Conservation (phyloP, 2,888 invertebrate species). For the Neria commutata region DNA sequence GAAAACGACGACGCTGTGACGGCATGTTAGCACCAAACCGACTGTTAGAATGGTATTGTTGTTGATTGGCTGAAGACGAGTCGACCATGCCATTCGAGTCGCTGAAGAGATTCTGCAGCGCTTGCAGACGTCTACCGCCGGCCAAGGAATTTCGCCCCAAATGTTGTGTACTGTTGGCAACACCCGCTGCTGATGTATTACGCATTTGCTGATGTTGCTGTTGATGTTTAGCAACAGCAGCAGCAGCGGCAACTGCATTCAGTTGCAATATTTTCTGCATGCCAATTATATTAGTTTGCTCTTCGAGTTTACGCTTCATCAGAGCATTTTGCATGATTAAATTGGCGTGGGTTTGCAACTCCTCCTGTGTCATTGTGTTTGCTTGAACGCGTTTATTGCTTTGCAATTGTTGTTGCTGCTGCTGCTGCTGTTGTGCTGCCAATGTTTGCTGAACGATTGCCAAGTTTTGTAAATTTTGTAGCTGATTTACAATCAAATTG, state of each 20-base stretch:
- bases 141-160: conserved; percentile 15
- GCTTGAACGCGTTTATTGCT: conserved; percentile 26
- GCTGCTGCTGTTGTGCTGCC: conserved; percentile 46
- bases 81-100: conserved; percentile 29
- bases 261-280: conserved; percentile 50
- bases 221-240: conserved; percentile 26
- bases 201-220: conserved; percentile 26
- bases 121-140: conserved; percentile 37
- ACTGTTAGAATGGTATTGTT: conserved; percentile 27
- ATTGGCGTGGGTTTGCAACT: conserved; percentile 56
- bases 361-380: conserved; percentile 50
- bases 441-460: conserved; percentile 54
- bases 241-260: conserved; percentile 35
- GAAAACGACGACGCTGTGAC: background rate
- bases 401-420: conserved; percentile 33
- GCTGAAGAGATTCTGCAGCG: conserved; percentile 36
- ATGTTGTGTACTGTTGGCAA: background rate
- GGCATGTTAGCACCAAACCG: conserved; percentile 19
- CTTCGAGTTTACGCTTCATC: conserved; percentile 57
- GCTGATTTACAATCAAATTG: conserved; percentile 52
- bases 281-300: conserved; percentile 45
- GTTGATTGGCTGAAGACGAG: conserved; percentile 19
- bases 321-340: conserved; percentile 59
- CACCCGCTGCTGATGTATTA: conserved; percentile 9
- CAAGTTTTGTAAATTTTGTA: conserved; percentile 58